Conservation (phyloP, 2,888 invertebrate genomes). For the Mamestra brassicae region DNA sequence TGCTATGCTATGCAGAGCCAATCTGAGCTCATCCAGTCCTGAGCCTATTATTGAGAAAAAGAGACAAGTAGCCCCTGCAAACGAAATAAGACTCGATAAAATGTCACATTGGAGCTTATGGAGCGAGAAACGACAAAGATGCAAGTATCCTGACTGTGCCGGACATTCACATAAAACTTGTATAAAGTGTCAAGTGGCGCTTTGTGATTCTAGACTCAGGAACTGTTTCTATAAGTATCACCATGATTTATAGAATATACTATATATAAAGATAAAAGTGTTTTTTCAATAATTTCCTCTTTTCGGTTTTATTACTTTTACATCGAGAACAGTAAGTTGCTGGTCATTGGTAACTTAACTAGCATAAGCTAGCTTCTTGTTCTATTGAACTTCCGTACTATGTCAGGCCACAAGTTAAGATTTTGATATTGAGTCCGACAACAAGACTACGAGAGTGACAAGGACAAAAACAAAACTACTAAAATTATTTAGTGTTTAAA, state of each 20-base stretch:
- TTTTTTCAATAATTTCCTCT: too few relatives aligned
- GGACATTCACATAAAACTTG: not conserved
- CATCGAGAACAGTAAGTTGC: too few relatives aligned
- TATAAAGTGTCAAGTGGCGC: not conserved
- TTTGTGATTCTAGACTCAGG: not conserved
- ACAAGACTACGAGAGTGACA: too few relatives aligned
- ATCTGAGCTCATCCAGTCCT: not conserved
- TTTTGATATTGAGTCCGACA: too few relatives aligned
- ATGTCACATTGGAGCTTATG: not conserved
- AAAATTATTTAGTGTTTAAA: too few relatives aligned
- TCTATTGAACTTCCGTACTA: not conserved
- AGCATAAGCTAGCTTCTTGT: not conserved
- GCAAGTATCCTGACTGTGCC: not conserved
- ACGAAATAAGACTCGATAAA: not conserved
- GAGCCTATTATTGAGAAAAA: not conserved
- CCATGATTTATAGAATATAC: not conserved
- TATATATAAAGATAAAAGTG: too few relatives aligned
- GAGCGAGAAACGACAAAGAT: not conserved
- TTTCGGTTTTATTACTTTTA: too few relatives aligned
- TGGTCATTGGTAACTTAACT: too few relatives aligned
- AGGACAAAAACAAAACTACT: too few relatives aligned
- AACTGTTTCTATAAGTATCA: conserved; percentile 2
- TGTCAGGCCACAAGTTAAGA: too few relatives aligned
- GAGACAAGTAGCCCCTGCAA: not conserved
- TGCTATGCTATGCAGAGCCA: too few relatives aligned